These are phyloP conservation scores for Ia io DNA, from an alignment of 2,113 vertebrate genomes.

Conservation along the genomic window DNA sequence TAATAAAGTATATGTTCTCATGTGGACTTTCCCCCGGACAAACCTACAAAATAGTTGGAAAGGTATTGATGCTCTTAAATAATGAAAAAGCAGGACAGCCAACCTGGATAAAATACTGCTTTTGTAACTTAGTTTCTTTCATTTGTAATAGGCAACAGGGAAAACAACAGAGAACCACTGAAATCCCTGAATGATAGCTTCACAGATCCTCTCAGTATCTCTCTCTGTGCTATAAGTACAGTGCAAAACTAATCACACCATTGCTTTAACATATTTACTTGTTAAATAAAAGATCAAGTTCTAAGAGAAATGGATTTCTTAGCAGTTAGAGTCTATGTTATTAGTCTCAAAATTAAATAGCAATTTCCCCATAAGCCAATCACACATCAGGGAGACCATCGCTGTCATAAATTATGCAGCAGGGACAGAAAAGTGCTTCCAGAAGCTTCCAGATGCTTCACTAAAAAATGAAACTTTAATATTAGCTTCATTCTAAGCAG, in stretches of 20 bases:
- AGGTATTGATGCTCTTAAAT: not conserved
- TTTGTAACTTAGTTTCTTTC: slow-evolving; percentile 9
- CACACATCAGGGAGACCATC: slow-evolving; percentile 18
- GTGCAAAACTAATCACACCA: slow-evolving; percentile 3
- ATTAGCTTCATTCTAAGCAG: slow-evolving; percentile 31
- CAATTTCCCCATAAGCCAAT: slow-evolving; percentile 24
- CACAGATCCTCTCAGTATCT: not conserved
- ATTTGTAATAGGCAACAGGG: not conserved
- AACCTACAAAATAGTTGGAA: not conserved
- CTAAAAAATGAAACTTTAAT: slow-evolving; percentile 44
- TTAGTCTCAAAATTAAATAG: slow-evolving; percentile 46
- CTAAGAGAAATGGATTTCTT: slow-evolving; percentile 36
- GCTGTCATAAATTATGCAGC: slow-evolving; percentile 8
- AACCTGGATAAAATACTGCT: not conserved
- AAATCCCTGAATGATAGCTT: not conserved
- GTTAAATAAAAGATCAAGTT: slow-evolving; percentile 20
- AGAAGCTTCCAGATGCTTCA: not conserved
- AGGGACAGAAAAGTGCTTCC: not conserved
- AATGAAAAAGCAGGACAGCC: not conserved
- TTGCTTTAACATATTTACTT: slow-evolving; percentile 18
- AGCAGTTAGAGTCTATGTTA: slow-evolving; percentile 21
- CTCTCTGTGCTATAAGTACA: not conserved
- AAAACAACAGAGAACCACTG: not conserved
- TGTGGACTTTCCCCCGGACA: not conserved
- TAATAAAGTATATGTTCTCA: not conserved